Percentiles rank a stretch among this genome's conserved stretches.
Conservation (phyloP, 2,113 vertebrate species). For the Thalassarche chlororhynchos region DNA sequence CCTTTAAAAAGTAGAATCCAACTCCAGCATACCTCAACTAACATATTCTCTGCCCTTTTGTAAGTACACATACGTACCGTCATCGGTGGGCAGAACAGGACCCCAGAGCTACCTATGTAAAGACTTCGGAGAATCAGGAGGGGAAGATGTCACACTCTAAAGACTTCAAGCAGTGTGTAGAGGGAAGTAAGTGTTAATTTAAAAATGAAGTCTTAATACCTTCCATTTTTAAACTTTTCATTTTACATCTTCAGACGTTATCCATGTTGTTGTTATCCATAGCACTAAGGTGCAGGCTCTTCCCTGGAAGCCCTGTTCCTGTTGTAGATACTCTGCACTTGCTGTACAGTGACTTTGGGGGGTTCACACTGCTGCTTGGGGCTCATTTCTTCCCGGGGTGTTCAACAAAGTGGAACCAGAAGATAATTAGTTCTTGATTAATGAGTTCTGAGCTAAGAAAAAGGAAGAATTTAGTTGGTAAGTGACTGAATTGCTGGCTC, state of each 20-base stretch:
- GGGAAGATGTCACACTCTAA: neutral
- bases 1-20: neutral
- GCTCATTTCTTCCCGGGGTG: neutral
- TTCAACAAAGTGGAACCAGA: neutral
- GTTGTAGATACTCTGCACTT: neutral
- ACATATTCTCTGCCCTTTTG: neutral
- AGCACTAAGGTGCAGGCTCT: neutral
- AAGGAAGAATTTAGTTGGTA: neutral
- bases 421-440: neutral
- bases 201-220: neutral
- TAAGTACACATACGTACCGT: fast-evolving
- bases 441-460: neutral
- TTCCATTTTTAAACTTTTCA: neutral
- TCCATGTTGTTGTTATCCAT: neutral
- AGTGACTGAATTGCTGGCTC: neutral
- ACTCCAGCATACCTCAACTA: neutral
- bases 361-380: neutral
- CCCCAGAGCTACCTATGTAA: neutral
- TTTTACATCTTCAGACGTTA: neutral
- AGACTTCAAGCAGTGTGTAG: neutral
- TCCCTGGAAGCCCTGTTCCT: neutral
- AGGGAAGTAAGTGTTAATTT: neutral
- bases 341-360: neutral
- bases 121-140: neutral
- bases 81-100: neutral